Evolutionary conservation across 2,113 vertebrate species (phyloP).

Genomic region (Myrmophylax atrothorax): DNA sequence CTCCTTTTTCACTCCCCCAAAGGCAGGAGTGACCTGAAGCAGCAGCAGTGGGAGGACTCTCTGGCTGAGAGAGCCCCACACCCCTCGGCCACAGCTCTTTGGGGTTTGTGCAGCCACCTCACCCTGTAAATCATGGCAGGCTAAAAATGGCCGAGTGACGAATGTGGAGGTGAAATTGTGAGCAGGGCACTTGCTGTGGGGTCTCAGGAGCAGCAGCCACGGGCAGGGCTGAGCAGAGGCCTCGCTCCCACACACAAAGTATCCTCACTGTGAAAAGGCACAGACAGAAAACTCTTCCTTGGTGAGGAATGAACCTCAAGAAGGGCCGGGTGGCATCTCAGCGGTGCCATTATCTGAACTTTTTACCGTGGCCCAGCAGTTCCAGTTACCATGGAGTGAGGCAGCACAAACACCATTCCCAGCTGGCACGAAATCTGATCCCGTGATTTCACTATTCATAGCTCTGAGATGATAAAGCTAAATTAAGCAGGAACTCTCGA

Average conservation of each 20-base stretch:
- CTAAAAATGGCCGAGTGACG: conserved; percentile 26
- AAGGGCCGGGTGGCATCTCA: background rate
- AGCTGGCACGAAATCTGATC: conserved; percentile 46
- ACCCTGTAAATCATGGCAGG: background rate
- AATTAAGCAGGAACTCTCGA: conserved; percentile 44
- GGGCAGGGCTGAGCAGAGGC: background rate
- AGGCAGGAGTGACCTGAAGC: background rate
- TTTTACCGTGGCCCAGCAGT: background rate
- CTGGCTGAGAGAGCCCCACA: background rate
- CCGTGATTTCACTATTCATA: conserved; percentile 51
- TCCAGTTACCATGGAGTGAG: conserved; percentile 54
- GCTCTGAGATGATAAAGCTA: conserved; percentile 25
- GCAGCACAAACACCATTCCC: conserved; percentile 34
- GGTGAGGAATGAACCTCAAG: background rate
- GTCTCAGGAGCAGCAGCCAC: fast-evolving
- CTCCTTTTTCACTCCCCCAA: background rate
- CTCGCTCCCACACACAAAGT: fast-evolving
- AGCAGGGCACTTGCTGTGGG: background rate
- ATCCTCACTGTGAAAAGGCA: fast-evolving
- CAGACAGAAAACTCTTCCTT: background rate
- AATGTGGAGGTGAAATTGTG: background rate
- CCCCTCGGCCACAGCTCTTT: background rate
- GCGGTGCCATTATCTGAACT: background rate
- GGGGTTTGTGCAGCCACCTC: background rate
- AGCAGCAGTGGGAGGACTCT: background rate